Conservation (phyloP, 2,797 vertebrate genomes). For the Sparidentex hasta region DNA sequence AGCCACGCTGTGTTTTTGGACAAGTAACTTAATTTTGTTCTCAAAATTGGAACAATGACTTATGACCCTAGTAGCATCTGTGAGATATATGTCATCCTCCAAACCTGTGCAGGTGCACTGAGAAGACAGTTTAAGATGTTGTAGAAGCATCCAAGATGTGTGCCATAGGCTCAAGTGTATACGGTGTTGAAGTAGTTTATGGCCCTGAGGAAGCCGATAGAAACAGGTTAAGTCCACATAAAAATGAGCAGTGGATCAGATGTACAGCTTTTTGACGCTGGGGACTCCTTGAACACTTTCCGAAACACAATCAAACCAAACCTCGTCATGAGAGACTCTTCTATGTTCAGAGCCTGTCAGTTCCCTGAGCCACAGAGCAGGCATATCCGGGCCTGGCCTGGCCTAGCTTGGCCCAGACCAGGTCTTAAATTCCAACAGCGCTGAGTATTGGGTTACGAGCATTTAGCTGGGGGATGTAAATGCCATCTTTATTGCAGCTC, state of each 20-base stretch:
- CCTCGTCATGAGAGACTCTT: conserved; percentile 35
- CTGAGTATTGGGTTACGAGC: conserved; percentile 71
- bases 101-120: too few relatives aligned
- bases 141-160: too few relatives aligned
- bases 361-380: conserved; percentile 50
- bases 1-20: too few relatives aligned
- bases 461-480: conserved; percentile 73
- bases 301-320: conserved; percentile 38
- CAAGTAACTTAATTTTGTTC: too few relatives aligned
- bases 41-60: too few relatives aligned
- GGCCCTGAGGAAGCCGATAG: conserved; percentile 23
- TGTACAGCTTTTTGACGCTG: conserved; percentile 34
- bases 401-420: conserved; percentile 56
- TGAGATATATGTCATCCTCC: too few relatives aligned
- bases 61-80: too few relatives aligned
- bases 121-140: too few relatives aligned
- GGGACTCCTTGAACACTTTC: conserved; percentile 30
- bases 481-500: conserved; percentile 79
- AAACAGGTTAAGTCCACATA: background rate
- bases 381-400: conserved; percentile 52
- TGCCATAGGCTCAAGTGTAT: too few relatives aligned
- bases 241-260: conserved; percentile 20
- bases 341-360: conserved; percentile 33
- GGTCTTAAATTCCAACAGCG: conserved; percentile 72
- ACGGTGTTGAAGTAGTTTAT: background rate